Evolutionary conservation across 2,797 vertebrate genomes (phyloP).

Genomic region (Adelosebastes latens): DNA sequence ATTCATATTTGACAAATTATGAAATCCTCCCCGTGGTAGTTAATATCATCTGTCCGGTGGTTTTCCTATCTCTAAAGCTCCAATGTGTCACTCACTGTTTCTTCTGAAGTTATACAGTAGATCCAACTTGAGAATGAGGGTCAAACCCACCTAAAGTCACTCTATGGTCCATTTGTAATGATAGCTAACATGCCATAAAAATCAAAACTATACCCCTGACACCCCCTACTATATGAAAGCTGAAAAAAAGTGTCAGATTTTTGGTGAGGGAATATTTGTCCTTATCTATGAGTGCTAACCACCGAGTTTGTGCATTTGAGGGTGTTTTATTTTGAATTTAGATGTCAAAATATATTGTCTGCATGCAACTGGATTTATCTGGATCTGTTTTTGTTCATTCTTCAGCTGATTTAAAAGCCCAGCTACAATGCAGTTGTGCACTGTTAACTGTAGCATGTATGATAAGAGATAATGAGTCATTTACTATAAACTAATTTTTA

Average conservation of each 20-base stretch:
- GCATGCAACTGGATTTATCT: neutral
- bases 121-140: neutral
- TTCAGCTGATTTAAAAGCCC: neutral
- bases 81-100: neutral
- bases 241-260: conserved; percentile 1
- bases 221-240: conserved; percentile 17
- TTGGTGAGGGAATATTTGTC: neutral
- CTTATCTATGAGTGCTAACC: neutral
- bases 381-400: neutral
- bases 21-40: neutral
- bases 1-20: neutral
- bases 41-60: neutral
- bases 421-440: neutral
- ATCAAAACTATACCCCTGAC: conserved; percentile 10
- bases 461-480: neutral
- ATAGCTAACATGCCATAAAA: conserved; percentile 10
- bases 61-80: neutral
- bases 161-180: conserved; percentile 8
- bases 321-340: neutral
- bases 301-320: neutral
- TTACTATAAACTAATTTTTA: neutral
- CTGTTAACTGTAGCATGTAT: neutral
- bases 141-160: conserved; percentile 1
- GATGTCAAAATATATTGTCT: neutral
- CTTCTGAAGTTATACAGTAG: neutral